Base-by-base conservation (phyloP, 2,888 invertebrate species). In the Alsophila aescularia region DNA sequence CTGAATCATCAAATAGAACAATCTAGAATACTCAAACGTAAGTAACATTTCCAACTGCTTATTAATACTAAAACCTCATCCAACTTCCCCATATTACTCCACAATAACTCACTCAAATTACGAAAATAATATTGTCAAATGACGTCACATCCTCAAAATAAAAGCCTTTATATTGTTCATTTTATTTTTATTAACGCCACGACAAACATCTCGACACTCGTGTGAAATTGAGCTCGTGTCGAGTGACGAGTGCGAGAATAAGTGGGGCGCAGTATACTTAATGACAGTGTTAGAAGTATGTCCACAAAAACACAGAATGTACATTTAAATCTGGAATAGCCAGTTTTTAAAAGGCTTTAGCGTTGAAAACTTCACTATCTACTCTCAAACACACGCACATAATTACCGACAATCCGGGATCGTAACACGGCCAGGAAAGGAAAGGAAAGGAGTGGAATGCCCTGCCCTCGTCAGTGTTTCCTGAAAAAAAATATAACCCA, bases 171-270 rank as follows among this genome's bases (percentile, higher is more conserved):
- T 13, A 27, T 32, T 15, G 27, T 44, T 36, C 21, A 27, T 44
- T 35, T 44, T 44, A 24, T 44, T 44, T 18, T 35, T 44, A 44
- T 44, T 44, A 44, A 35, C 14, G 44, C 18, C n/a, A 43, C n/a
- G 35, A 35, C 44, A 35, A 36, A 44, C 35, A 44, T 24, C 35
- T 21, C 14, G 35, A 21, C 21, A 15, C 35, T 35, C 35, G 35
- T 35, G 35, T 44, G 44, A 44, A 44, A 35, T 44, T 44, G 44
- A 44, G 44, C 34, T 27, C 24, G 13, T 35, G 35, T 44, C 21
- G 6, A 21, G 10, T 29, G 2, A 29, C 34, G 9, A 18, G 34
- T 44, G 35, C 2, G 24, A 14, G 15, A 34, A 16, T 32, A 40
- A 41, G 41, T 34, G 24, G 21, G 14, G 8, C 31, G 9, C 14